Base-by-base conservation (phyloP, 2,888 invertebrate genomes). In the Thymelicus lineola region DNA sequence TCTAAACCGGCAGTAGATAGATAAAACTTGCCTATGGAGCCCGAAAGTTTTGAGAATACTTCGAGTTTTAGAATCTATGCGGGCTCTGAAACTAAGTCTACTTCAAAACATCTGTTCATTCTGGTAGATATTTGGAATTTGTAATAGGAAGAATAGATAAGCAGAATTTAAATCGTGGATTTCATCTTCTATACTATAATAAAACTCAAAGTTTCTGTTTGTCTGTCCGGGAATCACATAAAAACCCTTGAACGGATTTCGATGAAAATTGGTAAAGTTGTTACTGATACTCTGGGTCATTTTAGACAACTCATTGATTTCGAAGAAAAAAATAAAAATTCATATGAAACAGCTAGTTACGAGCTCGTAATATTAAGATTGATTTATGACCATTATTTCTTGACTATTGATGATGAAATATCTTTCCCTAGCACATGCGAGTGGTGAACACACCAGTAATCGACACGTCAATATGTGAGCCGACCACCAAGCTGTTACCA, bases 361-460 rank as follows among this genome's bases (percentile, higher is more conserved):
- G n/a, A n/a, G n/a, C n/a, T n/a, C n/a, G n/a, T n/a, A n/a, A n/a
- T n/a, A n/a, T n/a, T n/a, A n/a, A n/a, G n/a, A n/a, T n/a, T n/a
- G n/a, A n/a, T n/a, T n/a, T n/a, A n/a, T n/a, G n/a, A n/a, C n/a
- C n/a, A n/a, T n/a, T n/a, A n/a, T n/a, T n/a, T n/a, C n/a, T n/a
- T n/a, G n/a, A n/a, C 10, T 9, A 42, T 42, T 42, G 42, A 42
- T 42, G 10, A 42, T 42, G 42, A 58, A 38, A 14, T 1, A 28
- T 38, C 50, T 45, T 17, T 57, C 38, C 38, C 76, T 83, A 93
- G 93, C 93, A 93, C 67, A 85, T 93, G 73, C 78, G 93, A 12
- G 74, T 86, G 12, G 89, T 93, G 0, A 92, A 90, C 75, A 85
- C 86, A 0, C 93, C 93, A 0, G 75, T 89, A 1, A 88, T 93